Evolutionary conservation across 2,113 vertebrate species (phyloP).

Genomic region (Percina caprodes): DNA sequence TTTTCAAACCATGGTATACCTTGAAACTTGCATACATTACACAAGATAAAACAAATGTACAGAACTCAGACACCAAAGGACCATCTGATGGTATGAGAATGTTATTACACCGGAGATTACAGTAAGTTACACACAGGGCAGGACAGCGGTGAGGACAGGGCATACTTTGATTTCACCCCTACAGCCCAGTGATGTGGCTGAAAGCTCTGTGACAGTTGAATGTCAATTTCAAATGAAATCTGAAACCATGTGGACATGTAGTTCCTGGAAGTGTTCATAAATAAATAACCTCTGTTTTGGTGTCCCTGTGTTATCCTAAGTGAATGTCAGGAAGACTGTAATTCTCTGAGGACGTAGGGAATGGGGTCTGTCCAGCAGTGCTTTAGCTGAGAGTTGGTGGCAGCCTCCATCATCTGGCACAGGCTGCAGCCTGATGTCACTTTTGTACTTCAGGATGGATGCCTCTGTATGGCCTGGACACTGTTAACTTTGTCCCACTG

Average conservation of each 20-base stretch:
- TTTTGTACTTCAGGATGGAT: slow-evolving; percentile 82
- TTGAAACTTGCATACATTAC: background rate
- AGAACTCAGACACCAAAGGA: slow-evolving; percentile 43
- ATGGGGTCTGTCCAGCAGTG: slow-evolving; percentile 67
- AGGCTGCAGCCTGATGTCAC: slow-evolving; percentile 68
- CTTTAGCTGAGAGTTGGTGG: slow-evolving; percentile 67
- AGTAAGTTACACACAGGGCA: slow-evolving; percentile 61
- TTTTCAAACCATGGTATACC: too few species aligned
- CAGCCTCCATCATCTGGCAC: slow-evolving; percentile 77
- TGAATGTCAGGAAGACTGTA: slow-evolving; percentile 79
- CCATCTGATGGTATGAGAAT: slow-evolving; percentile 51
- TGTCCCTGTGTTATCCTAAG: slow-evolving; percentile 78
- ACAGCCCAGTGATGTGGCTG: slow-evolving; percentile 32
- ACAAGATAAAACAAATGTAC: slow-evolving; percentile 51
- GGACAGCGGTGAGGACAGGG: slow-evolving; percentile 45
- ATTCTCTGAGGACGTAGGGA: slow-evolving; percentile 69
- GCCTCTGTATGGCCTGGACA: slow-evolving; percentile 62
- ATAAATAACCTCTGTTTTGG: slow-evolving; percentile 85
- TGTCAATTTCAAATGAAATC: slow-evolving; percentile 73
- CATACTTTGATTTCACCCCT: slow-evolving; percentile 68
- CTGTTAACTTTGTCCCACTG: slow-evolving; percentile 74
- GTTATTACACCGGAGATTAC: slow-evolving; percentile 70
- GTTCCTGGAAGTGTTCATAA: slow-evolving; percentile 84
- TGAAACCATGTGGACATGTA: slow-evolving; percentile 65
- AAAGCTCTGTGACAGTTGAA: slow-evolving; percentile 64